Percentiles rank a stretch among this genome's conserved stretches.
Conservation (phyloP, 2,888 invertebrate species). For the Neoaliturus tenellus region DNA sequence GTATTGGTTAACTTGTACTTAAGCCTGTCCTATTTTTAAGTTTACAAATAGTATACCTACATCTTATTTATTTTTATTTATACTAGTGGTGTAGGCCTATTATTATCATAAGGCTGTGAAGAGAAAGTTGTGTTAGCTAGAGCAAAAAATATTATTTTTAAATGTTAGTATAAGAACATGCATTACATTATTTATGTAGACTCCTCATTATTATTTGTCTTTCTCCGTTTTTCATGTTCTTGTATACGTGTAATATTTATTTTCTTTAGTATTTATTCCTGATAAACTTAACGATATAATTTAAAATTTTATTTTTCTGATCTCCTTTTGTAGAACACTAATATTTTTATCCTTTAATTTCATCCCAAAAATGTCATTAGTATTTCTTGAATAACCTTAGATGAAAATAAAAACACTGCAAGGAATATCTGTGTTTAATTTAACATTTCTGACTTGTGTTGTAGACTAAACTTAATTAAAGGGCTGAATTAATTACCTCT, state of each 20-base stretch:
- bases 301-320: conserved; percentile 30
- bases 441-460: no score
- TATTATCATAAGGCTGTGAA: conserved; percentile 43
- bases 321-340: conserved; percentile 39
- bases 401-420: conserved; percentile 45
- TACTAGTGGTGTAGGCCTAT: conserved; percentile 50
- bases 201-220: conserved; percentile 8
- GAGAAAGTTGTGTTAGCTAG: conserved; percentile 49
- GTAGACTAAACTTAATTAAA: no score
- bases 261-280: neutral
- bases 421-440: conserved; percentile 1
- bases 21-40: neutral
- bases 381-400: conserved; percentile 45
- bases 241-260: conserved; percentile 30
- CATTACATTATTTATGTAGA: conserved; percentile 10
- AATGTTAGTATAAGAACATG: conserved; percentile 21
- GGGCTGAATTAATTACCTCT: no score
- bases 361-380: conserved; percentile 25
- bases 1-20: conserved; percentile 46
- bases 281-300: neutral
- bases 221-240: neutral
- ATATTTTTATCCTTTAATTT: neutral
- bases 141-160: conserved; percentile 34
- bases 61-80: conserved; percentile 38
- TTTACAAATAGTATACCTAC: conserved; percentile 7